Evolutionary conservation across 2,797 vertebrate genomes (phyloP).

Genomic region (Syncerus caffer): DNA sequence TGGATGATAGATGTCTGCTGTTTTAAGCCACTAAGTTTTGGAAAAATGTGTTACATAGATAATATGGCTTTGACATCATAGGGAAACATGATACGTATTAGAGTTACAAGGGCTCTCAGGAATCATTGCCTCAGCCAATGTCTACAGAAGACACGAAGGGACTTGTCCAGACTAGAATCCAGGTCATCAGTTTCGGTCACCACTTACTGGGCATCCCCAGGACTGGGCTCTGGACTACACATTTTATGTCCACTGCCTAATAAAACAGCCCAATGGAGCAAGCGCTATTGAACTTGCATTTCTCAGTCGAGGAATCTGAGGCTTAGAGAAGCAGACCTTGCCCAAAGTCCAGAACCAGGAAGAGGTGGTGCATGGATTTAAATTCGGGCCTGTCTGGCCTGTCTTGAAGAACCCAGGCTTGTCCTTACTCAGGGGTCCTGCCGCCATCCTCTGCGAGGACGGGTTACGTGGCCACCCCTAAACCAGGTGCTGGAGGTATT

Average conservation of each 20-base stretch:
- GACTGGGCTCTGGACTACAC: neutral
- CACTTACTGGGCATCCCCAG: neutral
- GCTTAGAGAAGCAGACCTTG: neutral
- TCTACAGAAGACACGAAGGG: neutral
- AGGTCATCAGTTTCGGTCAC: neutral
- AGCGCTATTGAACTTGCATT: neutral
- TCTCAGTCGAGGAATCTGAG: neutral
- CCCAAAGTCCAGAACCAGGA: neutral
- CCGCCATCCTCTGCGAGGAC: neutral
- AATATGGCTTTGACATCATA: neutral
- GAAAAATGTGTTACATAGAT: neutral
- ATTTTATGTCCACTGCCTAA: neutral
- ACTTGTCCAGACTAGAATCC: neutral
- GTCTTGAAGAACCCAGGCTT: neutral
- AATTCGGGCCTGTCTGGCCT: neutral
- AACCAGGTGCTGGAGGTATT: neutral
- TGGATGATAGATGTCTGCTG: neutral
- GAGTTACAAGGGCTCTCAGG: neutral
- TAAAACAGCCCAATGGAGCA: neutral
- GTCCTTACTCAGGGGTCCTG: neutral
- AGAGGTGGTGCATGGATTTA: neutral
- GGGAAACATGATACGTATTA: neutral
- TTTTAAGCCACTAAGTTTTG: neutral
- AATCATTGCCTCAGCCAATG: neutral
- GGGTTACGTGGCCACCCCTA: neutral